Evolutionary conservation across 2,888 invertebrate genomes (phyloP).

Genomic region (Chrysotoxum bicinctum): DNA sequence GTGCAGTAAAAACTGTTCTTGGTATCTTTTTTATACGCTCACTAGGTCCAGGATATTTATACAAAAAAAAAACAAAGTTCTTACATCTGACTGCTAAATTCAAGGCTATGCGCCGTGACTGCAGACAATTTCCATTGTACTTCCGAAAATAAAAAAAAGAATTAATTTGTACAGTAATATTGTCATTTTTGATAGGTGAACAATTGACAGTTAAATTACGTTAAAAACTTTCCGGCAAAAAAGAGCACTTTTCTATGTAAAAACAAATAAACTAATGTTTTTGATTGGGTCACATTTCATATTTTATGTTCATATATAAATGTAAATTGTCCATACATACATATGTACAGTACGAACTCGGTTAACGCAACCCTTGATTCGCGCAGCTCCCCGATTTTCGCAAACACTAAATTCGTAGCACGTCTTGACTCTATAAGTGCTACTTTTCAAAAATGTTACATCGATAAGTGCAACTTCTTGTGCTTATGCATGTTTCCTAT

Average conservation of each 20-base stretch:
- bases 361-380: too few species aligned
- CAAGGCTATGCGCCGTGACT: slow-evolving; percentile 29
- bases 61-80: slow-evolving; percentile 19
- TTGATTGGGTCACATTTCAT: not conserved
- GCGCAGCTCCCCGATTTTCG: too few species aligned
- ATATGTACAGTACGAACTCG: too few species aligned
- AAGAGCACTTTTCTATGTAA: not conserved
- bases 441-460: too few species aligned
- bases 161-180: not conserved
- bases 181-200: not conserved
- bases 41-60: slow-evolving; percentile 5
- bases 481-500: too few species aligned
- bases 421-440: too few species aligned
- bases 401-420: too few species aligned
- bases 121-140: not conserved
- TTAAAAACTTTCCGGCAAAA: not conserved
- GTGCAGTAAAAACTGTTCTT: slow-evolving; percentile 2
- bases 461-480: too few species aligned
- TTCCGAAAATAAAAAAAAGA: not conserved
- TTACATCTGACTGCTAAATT: slow-evolving; percentile 38
- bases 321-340: too few species aligned
- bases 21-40: slow-evolving; percentile 13
- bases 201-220: not conserved
- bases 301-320: too few species aligned
- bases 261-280: too few species aligned